These are phyloP conservation scores for Myoxocephalus aenaeus DNA, from an alignment of 2,797 vertebrate genomes.

Conservation along the genomic window DNA sequence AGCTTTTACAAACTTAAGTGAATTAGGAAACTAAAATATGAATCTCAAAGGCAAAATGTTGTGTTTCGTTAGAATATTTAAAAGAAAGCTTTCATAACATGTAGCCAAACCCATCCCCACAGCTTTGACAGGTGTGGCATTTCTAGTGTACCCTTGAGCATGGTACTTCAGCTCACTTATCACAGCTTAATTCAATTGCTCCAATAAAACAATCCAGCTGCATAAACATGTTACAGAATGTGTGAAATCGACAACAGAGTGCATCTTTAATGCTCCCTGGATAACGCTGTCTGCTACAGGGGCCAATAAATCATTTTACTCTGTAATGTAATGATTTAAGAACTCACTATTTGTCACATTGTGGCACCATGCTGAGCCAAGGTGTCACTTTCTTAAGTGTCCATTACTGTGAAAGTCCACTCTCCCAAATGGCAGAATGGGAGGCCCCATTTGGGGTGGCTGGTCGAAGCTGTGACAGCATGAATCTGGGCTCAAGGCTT, in stretches of 20 bases:
- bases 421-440: constrained; percentile 84
- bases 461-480: constrained; percentile 63
- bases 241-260: constrained; percentile 84
- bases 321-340: constrained; percentile 80
- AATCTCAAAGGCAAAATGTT: constrained; percentile 28
- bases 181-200: constrained; percentile 81
- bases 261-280: constrained; percentile 79
- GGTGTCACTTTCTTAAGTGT: constrained; percentile 83
- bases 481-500: constrained; percentile 65
- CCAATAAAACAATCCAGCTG: constrained; percentile 89
- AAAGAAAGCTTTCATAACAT: constrained; percentile 40
- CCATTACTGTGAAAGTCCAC: constrained; percentile 81
- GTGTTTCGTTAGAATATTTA: constrained; percentile 36
- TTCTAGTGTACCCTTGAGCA: constrained; percentile 73
- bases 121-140: constrained; percentile 73
- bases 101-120: constrained; percentile 21
- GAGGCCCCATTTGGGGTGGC: constrained; percentile 81
- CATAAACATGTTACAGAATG: constrained; percentile 86
- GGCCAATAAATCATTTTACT: constrained; percentile 82
- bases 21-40: constrained; percentile 42
- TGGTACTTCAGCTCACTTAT: constrained; percentile 80
- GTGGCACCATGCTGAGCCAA: constrained; percentile 81
- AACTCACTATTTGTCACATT: constrained; percentile 79
- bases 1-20: constrained; percentile 23
- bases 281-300: constrained; percentile 69